Base-by-base conservation (phyloP, 2,888 invertebrate genomes). In the Limnephilus rhombicus region DNA sequence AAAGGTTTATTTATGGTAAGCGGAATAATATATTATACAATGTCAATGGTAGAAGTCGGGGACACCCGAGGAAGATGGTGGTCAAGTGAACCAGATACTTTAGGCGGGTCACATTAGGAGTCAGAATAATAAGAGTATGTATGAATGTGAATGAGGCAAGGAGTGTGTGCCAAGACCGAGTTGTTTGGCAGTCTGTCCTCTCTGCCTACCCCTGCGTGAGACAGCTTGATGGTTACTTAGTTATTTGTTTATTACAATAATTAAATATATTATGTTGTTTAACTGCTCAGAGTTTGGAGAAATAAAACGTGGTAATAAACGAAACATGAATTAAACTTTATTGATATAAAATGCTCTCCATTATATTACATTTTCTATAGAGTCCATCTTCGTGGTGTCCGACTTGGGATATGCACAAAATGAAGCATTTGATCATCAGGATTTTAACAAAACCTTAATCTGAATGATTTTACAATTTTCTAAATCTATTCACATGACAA, bases 271-370 rank as follows among this genome's bases (percentile, higher is more conserved):
- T 53, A 24, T 18, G 0, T 2, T 15, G 53, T 53, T 68, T 15
- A 68, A 68, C 9, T 24, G 24, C 5, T 68, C 68, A 18, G 24
- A 68, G 24, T 68, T 68, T 24, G 41, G 37, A 53, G n/a, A 85
- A 91, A 91, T 91, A 89, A 92, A 91, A 91, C 80, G 90, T 90
- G 83, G 37, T 34, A 89, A 88, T 85, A 92, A 93, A 93, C 90
- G 88, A 89, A 93, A 93, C 93, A 92, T 93, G 86, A 92, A 93
- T 93, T 93, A 92, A 93, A 93, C 91, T 93, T 93, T 93, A 93
- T 93, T 93, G 93, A 93, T 93, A 93, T 92, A 93, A 93, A 92
- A 90, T 90, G 86, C 91, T 93, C 85, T 91, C 87, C 87, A 91
- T 82, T 89, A 88, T 82, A 91, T 91, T 88, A 83, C 53, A 91